Evolutionary conservation across 2,797 vertebrate species (phyloP).

Genomic region (Syngnathus rostellatus): DNA sequence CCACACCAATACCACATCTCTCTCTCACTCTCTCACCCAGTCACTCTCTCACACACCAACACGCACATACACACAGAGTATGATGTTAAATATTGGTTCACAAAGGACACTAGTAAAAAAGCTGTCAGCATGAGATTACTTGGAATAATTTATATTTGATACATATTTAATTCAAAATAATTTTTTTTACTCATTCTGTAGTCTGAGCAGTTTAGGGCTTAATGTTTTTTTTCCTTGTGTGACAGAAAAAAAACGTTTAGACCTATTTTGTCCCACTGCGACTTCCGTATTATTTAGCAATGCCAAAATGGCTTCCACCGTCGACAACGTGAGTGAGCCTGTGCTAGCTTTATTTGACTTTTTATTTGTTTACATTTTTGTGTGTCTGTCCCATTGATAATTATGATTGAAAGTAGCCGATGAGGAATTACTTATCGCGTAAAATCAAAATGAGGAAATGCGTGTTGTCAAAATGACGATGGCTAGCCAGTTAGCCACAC

Average conservation of each 20-base stretch:
- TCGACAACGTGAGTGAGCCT: conserved; percentile 63
- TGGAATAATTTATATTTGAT: neutral
- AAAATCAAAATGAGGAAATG: neutral
- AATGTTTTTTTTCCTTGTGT: too few species aligned
- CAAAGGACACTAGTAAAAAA: neutral
- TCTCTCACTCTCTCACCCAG: conserved; percentile 7
- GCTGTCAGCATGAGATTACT: too few species aligned
- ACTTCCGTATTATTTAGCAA: conserved; percentile 40
- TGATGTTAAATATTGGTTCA: neutral
- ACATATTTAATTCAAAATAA: neutral
- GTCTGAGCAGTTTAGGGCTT: neutral
- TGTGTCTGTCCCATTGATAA: rapidly evolving
- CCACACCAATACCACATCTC: conserved; percentile 20
- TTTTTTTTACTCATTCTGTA: neutral
- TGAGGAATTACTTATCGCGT: neutral
- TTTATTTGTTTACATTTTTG: neutral
- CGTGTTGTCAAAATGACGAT: neutral
- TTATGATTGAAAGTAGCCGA: neutral
- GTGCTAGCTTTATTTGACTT: neutral
- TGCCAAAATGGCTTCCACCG: conserved; percentile 64
- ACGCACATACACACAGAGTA: neutral
- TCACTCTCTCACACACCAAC: conserved; percentile 1
- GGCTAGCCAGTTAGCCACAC: conserved; percentile 17
- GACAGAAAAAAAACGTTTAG: too few species aligned
- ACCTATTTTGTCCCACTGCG: conserved; percentile 7